Conservation (phyloP, 2,888 invertebrate genomes). For the Xylophagus ater region DNA sequence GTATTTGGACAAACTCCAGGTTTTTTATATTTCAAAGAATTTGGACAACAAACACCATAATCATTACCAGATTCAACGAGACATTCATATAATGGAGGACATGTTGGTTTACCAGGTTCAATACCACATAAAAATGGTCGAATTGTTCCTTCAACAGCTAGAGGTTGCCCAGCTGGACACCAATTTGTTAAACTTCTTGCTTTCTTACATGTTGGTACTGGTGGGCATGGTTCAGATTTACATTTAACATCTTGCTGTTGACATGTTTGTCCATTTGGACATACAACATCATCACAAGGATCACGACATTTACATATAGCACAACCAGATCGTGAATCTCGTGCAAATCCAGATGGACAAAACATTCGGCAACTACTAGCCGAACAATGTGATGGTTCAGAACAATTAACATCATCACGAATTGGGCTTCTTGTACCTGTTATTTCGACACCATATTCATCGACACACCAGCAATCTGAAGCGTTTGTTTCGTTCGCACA, state of each 20-base stretch:
- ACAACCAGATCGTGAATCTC: conserved; percentile 56
- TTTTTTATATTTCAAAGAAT: conserved; percentile 61
- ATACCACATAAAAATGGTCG: conserved; percentile 74
- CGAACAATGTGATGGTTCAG: conserved; percentile 54
- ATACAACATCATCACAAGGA: conserved; percentile 63
- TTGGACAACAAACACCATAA: conserved; percentile 80
- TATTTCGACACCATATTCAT: conserved; percentile 64
- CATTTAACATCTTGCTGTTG: conserved; percentile 70
- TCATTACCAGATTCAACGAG: conserved; percentile 69
- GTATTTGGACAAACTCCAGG: conserved; percentile 62
- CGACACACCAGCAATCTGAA: conserved; percentile 71
- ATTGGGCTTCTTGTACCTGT: conserved; percentile 56
- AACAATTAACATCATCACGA: conserved; percentile 26
- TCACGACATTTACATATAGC: conserved; percentile 71
- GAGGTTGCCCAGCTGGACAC: conserved; percentile 64
- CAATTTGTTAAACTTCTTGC: conserved; percentile 65
- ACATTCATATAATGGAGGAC: conserved; percentile 72
- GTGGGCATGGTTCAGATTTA: conserved; percentile 68
- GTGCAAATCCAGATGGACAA: conserved; percentile 70
- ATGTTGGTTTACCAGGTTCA: conserved; percentile 69
- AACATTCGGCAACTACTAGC: conserved; percentile 79
- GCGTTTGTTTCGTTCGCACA: conserved; percentile 62
- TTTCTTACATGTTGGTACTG: conserved; percentile 71
- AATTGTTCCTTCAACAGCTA: conserved; percentile 59
- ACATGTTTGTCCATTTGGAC: conserved; percentile 65